Percentiles rank a stretch among this genome's conserved stretches.
Conservation (phyloP, 2,888 invertebrate species). For the Linnaemya vulpina region DNA sequence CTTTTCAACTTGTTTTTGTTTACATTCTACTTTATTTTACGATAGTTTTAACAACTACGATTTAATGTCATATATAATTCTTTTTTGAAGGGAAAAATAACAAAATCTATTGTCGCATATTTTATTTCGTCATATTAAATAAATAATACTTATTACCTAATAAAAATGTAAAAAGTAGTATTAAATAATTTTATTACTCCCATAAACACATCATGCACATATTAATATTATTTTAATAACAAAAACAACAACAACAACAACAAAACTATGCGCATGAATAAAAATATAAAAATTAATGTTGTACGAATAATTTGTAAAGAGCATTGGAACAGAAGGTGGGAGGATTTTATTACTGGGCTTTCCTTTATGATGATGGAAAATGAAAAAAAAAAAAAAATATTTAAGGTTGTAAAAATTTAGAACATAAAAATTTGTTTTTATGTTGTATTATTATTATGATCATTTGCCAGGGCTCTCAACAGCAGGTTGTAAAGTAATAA, state of each 20-base stretch:
- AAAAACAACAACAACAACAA: neutral
- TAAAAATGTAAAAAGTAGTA: conserved; percentile 62
- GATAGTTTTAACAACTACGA: conserved; percentile 54
- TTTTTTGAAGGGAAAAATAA: neutral
- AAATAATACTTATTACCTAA: conserved; percentile 65
- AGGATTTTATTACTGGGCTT: conserved; percentile 1
- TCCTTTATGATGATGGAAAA: neutral
- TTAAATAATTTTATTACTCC: conserved; percentile 69
- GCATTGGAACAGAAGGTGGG: neutral
- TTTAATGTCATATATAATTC: conserved; percentile 24
- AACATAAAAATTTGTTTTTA: conserved; percentile 10
- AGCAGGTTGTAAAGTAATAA: no score
- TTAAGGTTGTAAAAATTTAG: conserved; percentile 43
- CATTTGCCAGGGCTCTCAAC: conserved; percentile 15
- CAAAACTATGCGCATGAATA: conserved; percentile 12
- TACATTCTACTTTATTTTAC: conserved; percentile 39
- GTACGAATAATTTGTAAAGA: conserved; percentile 7
- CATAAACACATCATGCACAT: conserved; percentile 72
- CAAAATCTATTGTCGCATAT: conserved; percentile 53
- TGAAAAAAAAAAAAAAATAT: conserved; percentile 4
- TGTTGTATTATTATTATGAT: conserved; percentile 18
- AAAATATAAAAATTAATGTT: neutral
- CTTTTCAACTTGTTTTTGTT: conserved; percentile 48
- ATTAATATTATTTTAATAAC: conserved; percentile 54
- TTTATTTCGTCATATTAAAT: conserved; percentile 46